phyloP scores from a whole-genome alignment of 2,797 vertebrate species.

The Danio albolineatus region DNA sequence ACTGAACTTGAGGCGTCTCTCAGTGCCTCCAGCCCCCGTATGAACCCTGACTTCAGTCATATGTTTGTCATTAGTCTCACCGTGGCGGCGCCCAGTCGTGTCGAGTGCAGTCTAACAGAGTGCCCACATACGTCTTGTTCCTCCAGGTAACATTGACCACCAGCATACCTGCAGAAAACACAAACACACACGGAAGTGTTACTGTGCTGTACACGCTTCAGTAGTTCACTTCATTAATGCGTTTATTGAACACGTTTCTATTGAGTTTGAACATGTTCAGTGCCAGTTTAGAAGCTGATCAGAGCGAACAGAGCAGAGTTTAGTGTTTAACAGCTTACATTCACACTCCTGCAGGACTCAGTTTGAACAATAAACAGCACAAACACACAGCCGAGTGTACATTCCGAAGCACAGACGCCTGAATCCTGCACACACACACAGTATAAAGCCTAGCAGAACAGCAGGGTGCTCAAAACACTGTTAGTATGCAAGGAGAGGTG shows the following conservation, averaged over 20 bases:
- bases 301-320: too few relatives aligned
- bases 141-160: constrained; percentile 99
- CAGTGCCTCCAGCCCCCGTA: constrained; percentile 8
- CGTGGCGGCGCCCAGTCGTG: constrained; percentile 98
- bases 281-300: too few relatives aligned
- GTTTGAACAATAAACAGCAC: constrained; percentile 25
- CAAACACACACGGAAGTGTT: not conserved
- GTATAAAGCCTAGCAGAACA: constrained; percentile 34
- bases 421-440: constrained; percentile 11
- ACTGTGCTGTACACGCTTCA: too few relatives aligned
- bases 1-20: not conserved
- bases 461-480: constrained; percentile 27
- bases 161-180: constrained; percentile 88
- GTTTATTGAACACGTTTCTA: too few relatives aligned
- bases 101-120: constrained; percentile 94
- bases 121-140: constrained; percentile 98
- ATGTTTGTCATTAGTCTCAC: constrained; percentile 73
- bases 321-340: too few relatives aligned
- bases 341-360: constrained; percentile 9
- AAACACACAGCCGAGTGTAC: constrained; percentile 12
- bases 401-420: constrained; percentile 35
- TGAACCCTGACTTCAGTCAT: not conserved
- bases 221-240: too few relatives aligned
- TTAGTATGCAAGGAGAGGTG: constrained; percentile 66
- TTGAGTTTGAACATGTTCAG: too few relatives aligned